phyloP scores from a whole-genome alignment of 2,797 vertebrate genomes.

The Siniperca obscura region DNA sequence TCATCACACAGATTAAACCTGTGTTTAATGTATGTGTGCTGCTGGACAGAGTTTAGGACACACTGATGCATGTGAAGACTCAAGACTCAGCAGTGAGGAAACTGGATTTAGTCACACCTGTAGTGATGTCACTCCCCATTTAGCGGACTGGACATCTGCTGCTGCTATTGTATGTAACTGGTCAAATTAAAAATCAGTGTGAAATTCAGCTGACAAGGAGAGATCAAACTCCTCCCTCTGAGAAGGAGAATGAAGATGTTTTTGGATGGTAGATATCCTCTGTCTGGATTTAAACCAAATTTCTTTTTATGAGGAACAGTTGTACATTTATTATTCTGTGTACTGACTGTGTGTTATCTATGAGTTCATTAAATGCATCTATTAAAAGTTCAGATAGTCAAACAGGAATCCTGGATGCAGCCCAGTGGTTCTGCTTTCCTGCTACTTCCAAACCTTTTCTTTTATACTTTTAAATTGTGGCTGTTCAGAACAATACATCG shows the following conservation, averaged over 20 bases:
- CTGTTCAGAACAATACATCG: background rate
- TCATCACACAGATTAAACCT: constrained; percentile 44
- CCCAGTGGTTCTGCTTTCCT: background rate
- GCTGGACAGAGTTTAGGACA: background rate
- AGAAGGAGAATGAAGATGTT: background rate
- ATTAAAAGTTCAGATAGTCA: background rate
- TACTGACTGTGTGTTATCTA: background rate
- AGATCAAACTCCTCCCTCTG: background rate
- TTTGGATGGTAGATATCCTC: background rate
- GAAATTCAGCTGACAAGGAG: background rate
- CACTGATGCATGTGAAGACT: background rate
- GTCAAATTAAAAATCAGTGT: background rate
- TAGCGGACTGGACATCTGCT: background rate
- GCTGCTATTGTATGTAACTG: background rate
- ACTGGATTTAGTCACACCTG: background rate
- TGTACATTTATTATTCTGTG: background rate
- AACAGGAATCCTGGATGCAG: background rate
- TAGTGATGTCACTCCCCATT: background rate
- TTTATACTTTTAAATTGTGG: background rate
- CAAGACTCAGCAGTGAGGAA: background rate
- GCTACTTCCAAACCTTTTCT: background rate
- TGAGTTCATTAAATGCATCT: background rate
- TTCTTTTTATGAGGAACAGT: background rate
- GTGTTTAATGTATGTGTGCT: background rate
- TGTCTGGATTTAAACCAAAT: background rate